phyloP scores from a whole-genome alignment of 2,113 vertebrate genomes.

The Jaculus jaculus region DNA sequence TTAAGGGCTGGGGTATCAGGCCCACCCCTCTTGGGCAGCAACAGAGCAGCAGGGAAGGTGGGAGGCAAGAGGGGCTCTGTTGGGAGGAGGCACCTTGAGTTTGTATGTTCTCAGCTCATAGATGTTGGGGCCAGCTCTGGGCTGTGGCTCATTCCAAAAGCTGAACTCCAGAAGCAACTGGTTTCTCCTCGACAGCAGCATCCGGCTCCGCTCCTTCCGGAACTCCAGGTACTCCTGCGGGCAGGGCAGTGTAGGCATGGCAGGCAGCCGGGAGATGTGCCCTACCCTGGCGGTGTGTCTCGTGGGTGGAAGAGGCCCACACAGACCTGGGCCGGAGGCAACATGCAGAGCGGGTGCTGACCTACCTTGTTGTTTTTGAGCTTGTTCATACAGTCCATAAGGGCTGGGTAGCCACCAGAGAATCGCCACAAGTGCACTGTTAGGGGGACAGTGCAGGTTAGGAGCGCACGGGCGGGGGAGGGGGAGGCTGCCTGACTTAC shows the following conservation, averaged over 20 bases:
- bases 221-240: constrained; percentile 92
- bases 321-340: background rate
- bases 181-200: constrained; percentile 94
- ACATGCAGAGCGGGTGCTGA: fast-evolving
- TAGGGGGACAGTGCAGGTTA: constrained; percentile 24
- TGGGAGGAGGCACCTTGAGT: constrained; percentile 87
- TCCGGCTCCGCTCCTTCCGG: constrained; percentile 91
- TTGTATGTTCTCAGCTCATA: constrained; percentile 95
- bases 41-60: background rate
- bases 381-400: constrained; percentile 94
- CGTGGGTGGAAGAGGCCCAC: background rate
- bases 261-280: background rate
- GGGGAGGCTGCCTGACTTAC: background rate
- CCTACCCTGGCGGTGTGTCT: background rate
- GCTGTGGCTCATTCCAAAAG: constrained; percentile 96
- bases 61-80: background rate
- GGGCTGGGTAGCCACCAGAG: constrained; percentile 94
- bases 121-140: constrained; percentile 92
- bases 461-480: background rate
- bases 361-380: constrained; percentile 91
- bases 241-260: fast-evolving
- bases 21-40: background rate
- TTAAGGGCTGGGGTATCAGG: background rate
- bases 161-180: constrained; percentile 97
- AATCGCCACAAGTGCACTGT: constrained; percentile 98